Evolutionary conservation across 2,797 vertebrate species (phyloP).

Genomic region (Pteropus rufus): DNA sequence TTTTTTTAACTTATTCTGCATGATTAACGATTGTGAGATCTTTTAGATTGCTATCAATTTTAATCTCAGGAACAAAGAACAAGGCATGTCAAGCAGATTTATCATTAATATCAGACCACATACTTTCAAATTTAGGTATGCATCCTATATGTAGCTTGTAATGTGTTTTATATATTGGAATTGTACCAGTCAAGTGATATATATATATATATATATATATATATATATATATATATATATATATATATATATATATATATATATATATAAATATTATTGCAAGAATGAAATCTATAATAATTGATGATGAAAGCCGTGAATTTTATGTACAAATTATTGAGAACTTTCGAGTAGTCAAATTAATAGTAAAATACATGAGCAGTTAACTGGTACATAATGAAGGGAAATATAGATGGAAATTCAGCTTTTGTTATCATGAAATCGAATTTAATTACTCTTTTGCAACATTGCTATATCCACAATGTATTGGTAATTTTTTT

Average conservation of each 20-base stretch:
- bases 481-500: background rate
- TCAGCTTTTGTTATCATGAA: background rate
- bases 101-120: background rate
- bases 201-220: background rate
- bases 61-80: background rate
- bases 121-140: background rate
- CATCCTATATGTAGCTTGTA: background rate
- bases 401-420: background rate
- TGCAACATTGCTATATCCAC: background rate
- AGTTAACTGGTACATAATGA: background rate
- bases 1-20: background rate
- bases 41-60: background rate
- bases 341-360: background rate
- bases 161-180: background rate
- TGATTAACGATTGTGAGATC: background rate
- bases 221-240: background rate
- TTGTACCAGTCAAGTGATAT: background rate
- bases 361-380: background rate
- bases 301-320: background rate
- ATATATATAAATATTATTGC: background rate
- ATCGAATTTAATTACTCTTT: background rate
- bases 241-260: background rate
- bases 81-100: background rate
- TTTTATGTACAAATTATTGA: background rate
- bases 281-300: background rate